Conservation (phyloP, 2,888 invertebrate genomes). For the Sesamia inferens region DNA sequence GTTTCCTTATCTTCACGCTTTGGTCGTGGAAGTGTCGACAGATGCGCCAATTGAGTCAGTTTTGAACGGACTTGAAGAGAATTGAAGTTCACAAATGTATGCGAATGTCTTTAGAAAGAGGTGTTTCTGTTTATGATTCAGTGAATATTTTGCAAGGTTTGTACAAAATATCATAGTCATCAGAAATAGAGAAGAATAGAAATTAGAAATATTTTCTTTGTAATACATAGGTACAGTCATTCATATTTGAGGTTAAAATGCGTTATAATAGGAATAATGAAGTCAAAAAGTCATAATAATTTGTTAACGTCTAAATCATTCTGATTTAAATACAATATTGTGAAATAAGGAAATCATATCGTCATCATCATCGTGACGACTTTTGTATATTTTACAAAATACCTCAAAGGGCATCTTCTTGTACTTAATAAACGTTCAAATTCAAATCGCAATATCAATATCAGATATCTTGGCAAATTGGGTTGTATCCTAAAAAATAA, state of each 20-base stretch:
- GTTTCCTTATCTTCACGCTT: conserved; percentile 54
- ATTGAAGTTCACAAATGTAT: neutral
- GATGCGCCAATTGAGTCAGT: conserved; percentile 20
- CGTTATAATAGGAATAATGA: too few relatives aligned
- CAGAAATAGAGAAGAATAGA: neutral
- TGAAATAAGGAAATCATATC: too few relatives aligned
- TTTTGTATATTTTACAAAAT: neutral
- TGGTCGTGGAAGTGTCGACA: conserved; percentile 23
- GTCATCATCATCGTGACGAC: neutral
- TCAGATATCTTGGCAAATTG: too few relatives aligned
- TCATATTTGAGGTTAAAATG: too few relatives aligned
- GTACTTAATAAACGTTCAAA: too few relatives aligned
- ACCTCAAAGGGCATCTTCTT: too few relatives aligned
- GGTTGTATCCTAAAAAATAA: too few relatives aligned
- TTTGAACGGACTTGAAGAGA: neutral
- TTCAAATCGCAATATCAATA: too few relatives aligned
- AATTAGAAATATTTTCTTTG: neutral
- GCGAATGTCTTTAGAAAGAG: neutral
- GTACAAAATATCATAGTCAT: neutral
- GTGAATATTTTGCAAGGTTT: neutral
- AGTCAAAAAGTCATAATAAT: too few relatives aligned
- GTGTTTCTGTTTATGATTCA: neutral
- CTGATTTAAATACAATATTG: too few relatives aligned
- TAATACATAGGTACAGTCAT: too few relatives aligned
- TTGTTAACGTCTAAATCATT: too few relatives aligned